phyloP scores from a whole-genome alignment of 35 echinoderm and acorn worm genomes.

The Holothuria glaberrima region DNA sequence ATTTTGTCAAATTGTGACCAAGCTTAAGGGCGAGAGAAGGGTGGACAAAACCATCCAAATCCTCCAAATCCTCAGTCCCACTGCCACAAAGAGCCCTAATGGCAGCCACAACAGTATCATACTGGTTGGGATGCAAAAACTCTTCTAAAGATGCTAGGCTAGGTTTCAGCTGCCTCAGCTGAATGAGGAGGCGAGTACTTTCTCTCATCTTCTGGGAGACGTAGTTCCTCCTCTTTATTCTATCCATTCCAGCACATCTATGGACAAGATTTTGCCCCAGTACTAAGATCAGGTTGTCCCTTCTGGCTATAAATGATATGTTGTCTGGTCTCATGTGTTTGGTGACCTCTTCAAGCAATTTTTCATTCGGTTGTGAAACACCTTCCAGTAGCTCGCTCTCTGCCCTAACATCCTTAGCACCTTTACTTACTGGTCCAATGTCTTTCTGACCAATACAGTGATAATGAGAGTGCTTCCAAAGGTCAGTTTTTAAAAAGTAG shows the following conservation, averaged over 20 bases:
- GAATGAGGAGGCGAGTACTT: too few relatives aligned
- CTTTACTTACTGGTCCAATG: background rate
- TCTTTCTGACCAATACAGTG: background rate
- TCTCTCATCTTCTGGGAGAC: background rate
- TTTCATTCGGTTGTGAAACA: background rate
- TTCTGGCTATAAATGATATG: background rate
- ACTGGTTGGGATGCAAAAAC: background rate
- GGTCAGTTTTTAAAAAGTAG: background rate
- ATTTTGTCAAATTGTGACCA: background rate
- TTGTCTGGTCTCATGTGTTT: background rate
- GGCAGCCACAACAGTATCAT: background rate
- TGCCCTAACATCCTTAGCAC: background rate
- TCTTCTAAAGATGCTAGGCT: background rate
- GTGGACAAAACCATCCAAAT: background rate
- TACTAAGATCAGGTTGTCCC: background rate
- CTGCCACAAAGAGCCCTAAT: background rate
- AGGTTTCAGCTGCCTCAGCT: background rate
- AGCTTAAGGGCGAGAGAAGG: slow-evolving; percentile 10
- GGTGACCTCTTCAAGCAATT: background rate
- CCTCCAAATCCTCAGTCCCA: background rate
- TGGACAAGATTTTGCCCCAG: background rate
- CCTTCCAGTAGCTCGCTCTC: background rate
- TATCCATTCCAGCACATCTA: too few relatives aligned
- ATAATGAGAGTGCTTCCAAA: background rate
- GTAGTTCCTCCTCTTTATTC: background rate